Percentiles rank a stretch among this genome's conserved stretches.
Evolutionary conservation across 2,113 vertebrate species (phyloP).

Genomic region (Crotophaga sulcirostris): DNA sequence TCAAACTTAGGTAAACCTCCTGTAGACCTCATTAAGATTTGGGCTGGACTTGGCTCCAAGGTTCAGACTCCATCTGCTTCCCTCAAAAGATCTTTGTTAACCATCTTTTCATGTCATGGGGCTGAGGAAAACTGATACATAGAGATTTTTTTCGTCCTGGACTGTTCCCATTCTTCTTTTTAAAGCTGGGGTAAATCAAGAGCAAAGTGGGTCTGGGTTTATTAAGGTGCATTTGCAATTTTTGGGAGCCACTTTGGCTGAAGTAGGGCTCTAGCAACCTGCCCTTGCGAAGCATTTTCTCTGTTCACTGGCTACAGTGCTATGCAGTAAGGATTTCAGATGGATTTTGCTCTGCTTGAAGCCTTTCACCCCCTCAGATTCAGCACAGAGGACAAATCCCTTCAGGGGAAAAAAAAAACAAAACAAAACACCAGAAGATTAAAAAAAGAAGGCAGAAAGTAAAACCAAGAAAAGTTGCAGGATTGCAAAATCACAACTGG

Average conservation of each 20-base stretch:
- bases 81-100: conserved; percentile 58
- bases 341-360: neutral
- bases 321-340: neutral
- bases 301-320: neutral
- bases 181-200: neutral
- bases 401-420: neutral
- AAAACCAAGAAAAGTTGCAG: neutral
- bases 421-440: too few relatives aligned
- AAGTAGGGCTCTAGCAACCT: rapidly evolving
- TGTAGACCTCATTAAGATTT: conserved; percentile 14
- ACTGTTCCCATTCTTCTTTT: neutral
- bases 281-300: neutral
- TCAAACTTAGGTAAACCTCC: neutral
- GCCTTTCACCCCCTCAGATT: neutral
- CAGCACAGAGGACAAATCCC: neutral
- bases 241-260: neutral
- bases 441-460: neutral
- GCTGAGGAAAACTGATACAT: neutral
- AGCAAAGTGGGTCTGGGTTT: neutral
- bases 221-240: rapidly evolving
- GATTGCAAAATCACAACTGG: conserved; percentile 24
- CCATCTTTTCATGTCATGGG: neutral
- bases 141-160: neutral
- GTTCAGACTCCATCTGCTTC: conserved; percentile 47
- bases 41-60: neutral